phyloP scores from a whole-genome alignment of 2,113 vertebrate species.

The Miniopterus natalensis region DNA sequence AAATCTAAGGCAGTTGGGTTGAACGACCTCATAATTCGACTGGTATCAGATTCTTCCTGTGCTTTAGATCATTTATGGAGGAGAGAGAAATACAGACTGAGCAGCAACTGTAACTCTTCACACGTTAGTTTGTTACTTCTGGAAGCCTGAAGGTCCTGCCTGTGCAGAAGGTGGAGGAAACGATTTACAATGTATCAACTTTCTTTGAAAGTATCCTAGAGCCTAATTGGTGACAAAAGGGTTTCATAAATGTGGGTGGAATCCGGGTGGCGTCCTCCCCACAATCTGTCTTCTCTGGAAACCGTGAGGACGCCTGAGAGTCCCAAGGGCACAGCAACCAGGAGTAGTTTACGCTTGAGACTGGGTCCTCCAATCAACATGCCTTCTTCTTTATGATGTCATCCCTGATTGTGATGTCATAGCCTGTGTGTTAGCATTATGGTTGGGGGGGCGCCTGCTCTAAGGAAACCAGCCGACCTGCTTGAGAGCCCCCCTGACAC shows the following conservation, averaged over 20 bases:
- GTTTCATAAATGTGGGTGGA: fast-evolving
- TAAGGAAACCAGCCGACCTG: background rate
- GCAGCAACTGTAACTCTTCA: background rate
- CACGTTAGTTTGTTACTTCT: no score
- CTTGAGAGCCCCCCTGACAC: background rate
- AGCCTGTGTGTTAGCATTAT: no score
- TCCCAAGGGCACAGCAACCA: fast-evolving
- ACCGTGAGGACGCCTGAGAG: fast-evolving
- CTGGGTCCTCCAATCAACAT: fast-evolving
- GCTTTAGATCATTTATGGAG: background rate
- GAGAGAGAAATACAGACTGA: background rate
- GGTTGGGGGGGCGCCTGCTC: no score
- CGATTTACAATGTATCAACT: background rate
- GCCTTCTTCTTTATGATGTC: background rate
- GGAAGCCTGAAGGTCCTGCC: no score
- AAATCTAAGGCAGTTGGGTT: background rate
- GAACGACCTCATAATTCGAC: no score
- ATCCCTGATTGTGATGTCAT: background rate
- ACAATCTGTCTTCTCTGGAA: no score
- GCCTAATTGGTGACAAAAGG: no score
- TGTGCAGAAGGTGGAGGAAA: background rate
- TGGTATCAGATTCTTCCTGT: no score
- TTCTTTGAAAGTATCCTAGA: background rate
- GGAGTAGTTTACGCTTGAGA: background rate
- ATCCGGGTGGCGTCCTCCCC: fast-evolving